Base-by-base conservation (phyloP, 2,888 invertebrate genomes). In the Sinotaia quadrata region DNA sequence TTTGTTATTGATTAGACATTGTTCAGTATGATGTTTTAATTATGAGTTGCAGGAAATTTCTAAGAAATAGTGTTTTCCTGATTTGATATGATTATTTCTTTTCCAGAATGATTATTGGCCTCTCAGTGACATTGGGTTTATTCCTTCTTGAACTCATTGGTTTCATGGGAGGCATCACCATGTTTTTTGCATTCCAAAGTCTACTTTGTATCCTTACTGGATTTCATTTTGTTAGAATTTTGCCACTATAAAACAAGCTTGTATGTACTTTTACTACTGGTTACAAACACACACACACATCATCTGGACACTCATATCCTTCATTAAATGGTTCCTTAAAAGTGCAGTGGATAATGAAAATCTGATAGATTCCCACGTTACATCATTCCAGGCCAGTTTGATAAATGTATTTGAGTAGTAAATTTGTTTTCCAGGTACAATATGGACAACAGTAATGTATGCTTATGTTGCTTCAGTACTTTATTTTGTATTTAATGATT, bases 151-250 rank as follows among this genome's bases (percentile, higher is more conserved):
- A 94, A 88, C 85, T 92, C 82, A 87, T 92, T 72, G 91, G 92
- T 74, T 94, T 94, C 89, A 88, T 93, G 77, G 90, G 91, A 62
- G 94, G 94, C 80, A 88, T 93, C 78, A 93, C 93, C 59, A 93
- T 93, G 92, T 94, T 94, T 89, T 91, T 92, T 84, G 88, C 91
- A 51, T 90, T 91, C 77, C 91, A 92, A 78, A 91, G 92, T 71
- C 89, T 93, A 71, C 89, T 92, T 58, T 94, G 93, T 93, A 93
- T 93, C 93, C 93, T 93, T 93, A 91, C 21, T 51, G 15, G 10
- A n/a, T 1, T 18, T 12, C 2, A 21, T 15, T n/a, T 15, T 2
- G 24, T 51, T 2, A 12, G 15, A 18, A n/a, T 18, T 41, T 41
- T 12, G 44, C 44, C 44, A 41, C 44, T 41, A n/a, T 41, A 41